Percentiles rank a stretch among this genome's conserved stretches.
These are phyloP conservation scores for Anodontia alba DNA, from an alignment of 2,888 invertebrate genomes.

Conservation along the genomic window DNA sequence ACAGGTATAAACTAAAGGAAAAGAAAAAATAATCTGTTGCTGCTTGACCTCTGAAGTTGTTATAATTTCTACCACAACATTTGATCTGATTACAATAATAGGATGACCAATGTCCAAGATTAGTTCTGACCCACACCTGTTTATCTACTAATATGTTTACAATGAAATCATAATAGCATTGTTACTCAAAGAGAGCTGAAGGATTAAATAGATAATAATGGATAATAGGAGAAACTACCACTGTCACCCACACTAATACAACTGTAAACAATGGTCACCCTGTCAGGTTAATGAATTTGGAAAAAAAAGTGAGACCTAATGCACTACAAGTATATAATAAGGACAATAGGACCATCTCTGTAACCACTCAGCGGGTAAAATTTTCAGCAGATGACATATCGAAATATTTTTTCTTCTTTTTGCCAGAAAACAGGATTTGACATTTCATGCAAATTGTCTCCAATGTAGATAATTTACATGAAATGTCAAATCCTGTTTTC, in stretches of 20 bases:
- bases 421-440: no score
- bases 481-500: no score
- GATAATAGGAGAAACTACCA: background rate
- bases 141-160: conserved; percentile 18
- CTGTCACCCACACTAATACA: background rate
- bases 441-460: no score
- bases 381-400: no score
- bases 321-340: no score
- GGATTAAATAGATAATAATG: background rate
- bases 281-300: background rate
- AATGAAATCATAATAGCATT: conserved; percentile 11
- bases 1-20: background rate
- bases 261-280: conserved; percentile 2
- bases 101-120: conserved; percentile 20
- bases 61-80: conserved; percentile 1
- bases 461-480: no score
- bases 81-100: conserved; percentile 17
- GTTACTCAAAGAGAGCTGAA: background rate
- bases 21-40: background rate
- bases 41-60: background rate
- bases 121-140: background rate
- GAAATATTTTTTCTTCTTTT: no score
- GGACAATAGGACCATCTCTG: no score
- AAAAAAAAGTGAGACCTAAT: no score
- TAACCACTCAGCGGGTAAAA: no score